Conservation (phyloP, 2,888 invertebrate species). For the Tetrapedia diversipes region DNA sequence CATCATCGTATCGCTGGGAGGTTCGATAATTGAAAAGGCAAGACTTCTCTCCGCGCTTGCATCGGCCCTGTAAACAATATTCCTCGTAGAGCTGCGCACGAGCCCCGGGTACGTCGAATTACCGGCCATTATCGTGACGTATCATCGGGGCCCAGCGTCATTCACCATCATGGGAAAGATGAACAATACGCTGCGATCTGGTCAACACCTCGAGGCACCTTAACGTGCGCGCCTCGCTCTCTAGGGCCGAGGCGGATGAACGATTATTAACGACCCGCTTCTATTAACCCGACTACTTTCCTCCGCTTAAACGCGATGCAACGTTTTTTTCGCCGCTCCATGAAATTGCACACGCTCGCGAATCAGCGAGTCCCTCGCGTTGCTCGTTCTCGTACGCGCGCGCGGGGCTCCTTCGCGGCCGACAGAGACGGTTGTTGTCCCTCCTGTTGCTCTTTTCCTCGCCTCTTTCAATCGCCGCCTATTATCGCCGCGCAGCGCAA, state of each 20-base stretch:
- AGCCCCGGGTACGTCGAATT: slow-evolving; percentile 75
- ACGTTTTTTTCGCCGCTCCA: slow-evolving; percentile 15
- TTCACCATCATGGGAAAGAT: slow-evolving; percentile 69
- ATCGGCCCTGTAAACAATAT: slow-evolving; percentile 65
- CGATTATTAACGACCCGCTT: slow-evolving; percentile 70
- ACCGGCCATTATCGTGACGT: slow-evolving; percentile 78
- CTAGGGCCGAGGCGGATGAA: slow-evolving; percentile 65
- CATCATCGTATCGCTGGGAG: slow-evolving; percentile 71
- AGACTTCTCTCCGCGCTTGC: slow-evolving; percentile 54
- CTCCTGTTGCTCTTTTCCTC: neutral
- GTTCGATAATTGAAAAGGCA: slow-evolving; percentile 75
- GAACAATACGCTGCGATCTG: slow-evolving; percentile 72
- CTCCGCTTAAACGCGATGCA: slow-evolving; percentile 52
- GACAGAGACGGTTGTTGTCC: too few relatives aligned
- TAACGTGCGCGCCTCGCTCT: slow-evolving; percentile 63
- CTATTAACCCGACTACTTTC: slow-evolving; percentile 62
- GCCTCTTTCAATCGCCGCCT: neutral
- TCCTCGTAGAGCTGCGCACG: slow-evolving; percentile 60
- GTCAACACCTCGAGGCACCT: slow-evolving; percentile 70
- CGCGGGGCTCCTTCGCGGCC: too few relatives aligned
- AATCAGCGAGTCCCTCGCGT: too few relatives aligned
- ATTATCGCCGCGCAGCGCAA: slow-evolving; percentile 22
- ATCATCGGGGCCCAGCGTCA: slow-evolving; percentile 75
- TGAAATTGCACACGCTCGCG: slow-evolving; percentile 49
- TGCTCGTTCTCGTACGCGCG: too few relatives aligned